Evolutionary conservation across 2,888 invertebrate genomes (phyloP).

Genomic region (Nemotelus pantherinus): DNA sequence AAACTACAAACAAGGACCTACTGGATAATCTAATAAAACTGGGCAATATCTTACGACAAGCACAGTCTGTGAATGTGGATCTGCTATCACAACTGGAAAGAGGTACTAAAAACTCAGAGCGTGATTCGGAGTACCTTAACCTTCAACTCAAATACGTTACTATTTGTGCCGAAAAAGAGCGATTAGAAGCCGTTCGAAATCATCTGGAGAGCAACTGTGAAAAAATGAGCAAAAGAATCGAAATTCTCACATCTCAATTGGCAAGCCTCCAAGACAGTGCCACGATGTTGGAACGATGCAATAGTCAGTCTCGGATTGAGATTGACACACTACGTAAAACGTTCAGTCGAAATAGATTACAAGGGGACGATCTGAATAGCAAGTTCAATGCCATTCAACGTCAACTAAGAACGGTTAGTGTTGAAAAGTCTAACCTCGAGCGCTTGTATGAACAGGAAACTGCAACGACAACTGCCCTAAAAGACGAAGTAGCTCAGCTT

Average conservation of each 20-base stretch:
- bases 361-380: not conserved
- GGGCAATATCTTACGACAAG: not conserved
- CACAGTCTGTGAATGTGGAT: not conserved
- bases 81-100: conserved; percentile 4
- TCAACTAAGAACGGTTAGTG: not conserved
- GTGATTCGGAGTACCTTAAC: conserved; percentile 5
- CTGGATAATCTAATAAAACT: conserved; percentile 9
- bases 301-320: not conserved
- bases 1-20: not conserved
- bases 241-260: conserved; percentile 55
- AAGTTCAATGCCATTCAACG: not conserved
- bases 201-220: conserved; percentile 25
- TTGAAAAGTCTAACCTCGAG: not conserved
- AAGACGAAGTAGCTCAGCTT: not conserved
- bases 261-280: conserved; percentile 55
- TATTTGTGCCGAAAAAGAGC: conserved; percentile 27
- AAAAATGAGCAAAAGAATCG: conserved; percentile 53
- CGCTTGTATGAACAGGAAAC: not conserved
- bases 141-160: conserved; percentile 27
- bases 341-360: not conserved
- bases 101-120: not conserved
- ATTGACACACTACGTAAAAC: conserved; percentile 19
- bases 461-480: not conserved
- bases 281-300: conserved; percentile 52
- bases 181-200: not conserved